Evolutionary conservation across 2,888 invertebrate species (phyloP), one percentile per base, ranked within the genome.

Genomic region (Plemyria rubiginata): DNA sequence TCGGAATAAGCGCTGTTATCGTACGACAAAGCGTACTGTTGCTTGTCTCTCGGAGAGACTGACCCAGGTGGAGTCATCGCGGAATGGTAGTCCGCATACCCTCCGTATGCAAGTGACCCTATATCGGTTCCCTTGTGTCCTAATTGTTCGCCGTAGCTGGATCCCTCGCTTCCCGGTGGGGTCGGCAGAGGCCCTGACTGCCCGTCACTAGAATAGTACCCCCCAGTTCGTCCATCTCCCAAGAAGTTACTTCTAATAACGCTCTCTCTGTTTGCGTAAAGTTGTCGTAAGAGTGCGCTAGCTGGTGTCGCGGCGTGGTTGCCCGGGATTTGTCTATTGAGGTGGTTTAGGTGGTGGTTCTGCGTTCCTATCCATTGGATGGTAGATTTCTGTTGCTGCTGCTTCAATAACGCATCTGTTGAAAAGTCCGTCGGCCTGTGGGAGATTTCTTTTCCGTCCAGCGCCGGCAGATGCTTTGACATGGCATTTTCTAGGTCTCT

Each of bases 51-150:
- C 0, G 99, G 98, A 5, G 98, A 98, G 1, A 98, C 98, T 4
- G 98, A 98, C n/a, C 98, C 98, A 55, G 99, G 99, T 56, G 98
- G 98, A 4, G 98, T 98, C 97, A 99, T 98, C 52, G 98, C 97
- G 45, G 97, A 96, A 85, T 98, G 98, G 78, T 97, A 97, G 79
- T 97, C 97, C 69, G 96, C 96, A 70, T 94, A 94, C 45, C 95
- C 94, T 32, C 91, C 90, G 63, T 92, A 92, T 50, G 92, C 88
- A 73, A 92, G 80, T 87, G 96, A 86, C 94, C 96, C 81, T 94
- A 96, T 88, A 67, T 92, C 92, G 12, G 92, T 91, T 45, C 87
- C 83, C 77, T 92, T 92, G 74, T 95, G 95, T 29, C 88, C 92
- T 77, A 92, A 75, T 66, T 92, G 92, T 71, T 96, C 96, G 51